phyloP scores from a whole-genome alignment of 2,113 vertebrate species.

The Quiscalus mexicanus region DNA sequence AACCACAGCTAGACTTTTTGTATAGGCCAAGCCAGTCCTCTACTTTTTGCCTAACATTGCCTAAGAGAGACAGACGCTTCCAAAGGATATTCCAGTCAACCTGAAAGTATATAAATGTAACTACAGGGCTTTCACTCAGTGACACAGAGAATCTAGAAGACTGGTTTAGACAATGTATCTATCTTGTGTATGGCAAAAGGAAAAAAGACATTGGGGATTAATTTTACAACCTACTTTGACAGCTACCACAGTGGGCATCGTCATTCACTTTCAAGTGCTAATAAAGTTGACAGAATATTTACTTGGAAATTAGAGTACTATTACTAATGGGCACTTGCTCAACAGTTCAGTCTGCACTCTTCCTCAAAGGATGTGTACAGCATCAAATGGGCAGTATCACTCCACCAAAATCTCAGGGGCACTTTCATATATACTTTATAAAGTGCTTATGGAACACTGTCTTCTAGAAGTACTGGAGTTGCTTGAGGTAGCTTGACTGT shows the following conservation, averaged over 20 bases:
- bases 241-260: not conserved
- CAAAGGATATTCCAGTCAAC: not conserved
- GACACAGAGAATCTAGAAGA: not conserved
- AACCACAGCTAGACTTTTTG: not conserved
- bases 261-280: not conserved
- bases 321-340: not conserved
- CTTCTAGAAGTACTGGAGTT: not conserved
- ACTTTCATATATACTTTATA: not conserved
- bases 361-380: not conserved
- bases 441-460: not conserved
- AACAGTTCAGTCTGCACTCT: not conserved
- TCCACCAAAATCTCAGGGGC: not conserved
- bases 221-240: not conserved
- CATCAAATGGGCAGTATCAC: not conserved
- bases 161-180: rapidly evolving
- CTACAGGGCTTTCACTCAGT: rapidly evolving
- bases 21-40: not conserved
- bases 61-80: not conserved
- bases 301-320: not conserved
- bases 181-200: not conserved
- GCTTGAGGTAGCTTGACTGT: not conserved
- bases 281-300: not conserved
- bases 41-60: not conserved
- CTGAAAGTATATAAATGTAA: not conserved
- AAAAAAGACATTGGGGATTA: not conserved